Evolutionary conservation across 1,140 invertebrate genomes (phyloP), one percentile per base, ranked within the genome.

Genomic region (Drosophila ambigua): DNA sequence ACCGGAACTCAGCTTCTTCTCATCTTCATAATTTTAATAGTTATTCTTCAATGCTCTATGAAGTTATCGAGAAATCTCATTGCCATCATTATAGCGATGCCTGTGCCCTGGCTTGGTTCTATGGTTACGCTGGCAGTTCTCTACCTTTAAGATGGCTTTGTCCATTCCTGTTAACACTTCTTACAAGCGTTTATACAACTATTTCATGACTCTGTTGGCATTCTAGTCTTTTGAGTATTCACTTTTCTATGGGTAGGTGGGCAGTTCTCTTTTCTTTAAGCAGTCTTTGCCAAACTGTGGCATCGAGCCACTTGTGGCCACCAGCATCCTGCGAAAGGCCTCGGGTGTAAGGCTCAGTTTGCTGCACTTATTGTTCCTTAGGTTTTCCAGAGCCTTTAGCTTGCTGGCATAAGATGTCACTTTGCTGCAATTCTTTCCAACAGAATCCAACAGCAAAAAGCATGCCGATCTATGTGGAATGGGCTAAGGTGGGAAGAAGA

Each of bases 301-400:
- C 0, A 13, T 4, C 9, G 26, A 31, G 4, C 24, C 26, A 31
- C 57, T 43, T 5, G 59, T 73, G 2, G 50, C 5, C n/a, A 15
- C 53, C 4, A 43, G 28, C 46, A 64, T 53, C 31, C 65, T 68
- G 5, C 24, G 41, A 23, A 64, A 78, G 0, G 77, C 65, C 35
- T 85, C 78, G 1, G 23, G 74, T 0, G 74, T 50, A 0, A 87
- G 44, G n/a, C 24, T 35, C 2, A 87, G n/a, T 1, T 46, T 61
- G 24, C 48, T 53, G 6, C 53, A 28, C 11, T 44, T 45, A 2
- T 41, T 48, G 24, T 75, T 78, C 5, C 81, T 57, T 5, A 85
- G 5, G 0, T n/a, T 20, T 8, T 78, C 82, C 0, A 81, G 20
- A 0, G 39, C 8, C 13, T 73, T 58, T 4, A 85, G 13, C 31